Base-by-base conservation (phyloP, 92 coral and sea anemone species). In the Pocillopora meandrina region DNA sequence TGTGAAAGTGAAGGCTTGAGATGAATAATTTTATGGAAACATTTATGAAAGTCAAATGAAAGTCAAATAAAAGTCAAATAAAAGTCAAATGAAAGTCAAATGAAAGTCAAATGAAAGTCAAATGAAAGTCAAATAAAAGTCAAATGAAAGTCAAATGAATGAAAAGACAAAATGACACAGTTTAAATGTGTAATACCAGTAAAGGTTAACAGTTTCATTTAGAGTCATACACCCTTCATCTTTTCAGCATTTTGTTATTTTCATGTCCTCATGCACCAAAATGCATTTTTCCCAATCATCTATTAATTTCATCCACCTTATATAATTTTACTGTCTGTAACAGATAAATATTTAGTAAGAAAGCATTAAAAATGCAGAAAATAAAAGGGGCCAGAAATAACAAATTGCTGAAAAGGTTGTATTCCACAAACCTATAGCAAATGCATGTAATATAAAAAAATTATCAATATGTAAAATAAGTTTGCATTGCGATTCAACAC, bases 21-120 rank as follows among this genome's bases (percentile, higher is more conserved):
- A 75, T 58, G 74, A 58, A 75, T 58, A 65, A 56, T 58, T 75
- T 57, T 60, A 75, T 75, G 65, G 42, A 56, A 75, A 75, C 8
- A 42, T 55, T 60, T 14, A 34, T 57, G 79, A 58, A 26, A 19
- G 57, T 23, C 42, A 14, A 57, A 12, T 57, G 79, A 52, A 69
- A 26, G 31, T 26, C 31, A 26, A 26, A 26, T 26, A 1, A 26
- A 26, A 26, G 31, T 26, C 31, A 26, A 26, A 33, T 56, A 47
- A 57, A 26, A 19, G 57, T 23, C 42, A 14, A 57, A 12, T 57
- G 61, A 52, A 68, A 26, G 31, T 26, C 31, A 26, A 26, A 26
- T 26, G 31, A 26, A 26, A 26, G 31, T 26, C 31, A 26, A 26
- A 33, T 56, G 65, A 57, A 26, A 19, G 57, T 23, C 42, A 14